These are phyloP conservation scores for Leptopterna dolabrata DNA, from an alignment of 2,888 invertebrate species.

Conservation along the genomic window DNA sequence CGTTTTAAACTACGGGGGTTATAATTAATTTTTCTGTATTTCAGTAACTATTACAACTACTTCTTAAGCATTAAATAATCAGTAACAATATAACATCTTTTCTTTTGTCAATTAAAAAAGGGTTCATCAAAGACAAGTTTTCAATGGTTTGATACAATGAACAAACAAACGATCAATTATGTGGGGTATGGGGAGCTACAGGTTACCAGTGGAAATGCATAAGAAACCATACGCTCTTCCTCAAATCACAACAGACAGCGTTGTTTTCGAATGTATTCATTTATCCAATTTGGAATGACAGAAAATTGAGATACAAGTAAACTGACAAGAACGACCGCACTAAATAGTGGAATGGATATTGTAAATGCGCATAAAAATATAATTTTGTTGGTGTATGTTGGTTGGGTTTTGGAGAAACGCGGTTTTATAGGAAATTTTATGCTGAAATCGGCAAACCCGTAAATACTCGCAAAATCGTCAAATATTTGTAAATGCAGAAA, in stretches of 20 bases:
- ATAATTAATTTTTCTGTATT: conserved; percentile 18
- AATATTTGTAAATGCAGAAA: too few relatives aligned
- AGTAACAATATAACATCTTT: conserved; percentile 8
- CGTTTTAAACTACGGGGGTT: conserved; percentile 4
- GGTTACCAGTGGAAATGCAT: neutral
- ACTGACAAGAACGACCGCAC: too few relatives aligned
- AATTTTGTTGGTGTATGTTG: too few relatives aligned
- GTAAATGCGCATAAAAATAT: too few relatives aligned
- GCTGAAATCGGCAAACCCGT: too few relatives aligned
- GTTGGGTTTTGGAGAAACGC: too few relatives aligned
- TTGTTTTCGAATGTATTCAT: too few relatives aligned
- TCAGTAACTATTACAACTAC: conserved; percentile 2
- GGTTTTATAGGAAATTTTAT: too few relatives aligned
- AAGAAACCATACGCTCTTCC: neutral
- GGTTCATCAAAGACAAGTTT: neutral
- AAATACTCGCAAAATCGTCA: too few relatives aligned
- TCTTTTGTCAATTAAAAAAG: neutral
- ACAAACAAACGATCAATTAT: neutral
- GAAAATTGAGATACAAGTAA: too few relatives aligned
- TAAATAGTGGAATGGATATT: too few relatives aligned
- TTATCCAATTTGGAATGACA: too few relatives aligned
- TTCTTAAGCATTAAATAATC: conserved; percentile 17
- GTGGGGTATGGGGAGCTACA: neutral
- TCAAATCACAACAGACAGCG: neutral
- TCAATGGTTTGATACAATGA: neutral